phyloP scores from a whole-genome alignment of 2,113 vertebrate genomes.

The Phalacrocorax brasilianus region DNA sequence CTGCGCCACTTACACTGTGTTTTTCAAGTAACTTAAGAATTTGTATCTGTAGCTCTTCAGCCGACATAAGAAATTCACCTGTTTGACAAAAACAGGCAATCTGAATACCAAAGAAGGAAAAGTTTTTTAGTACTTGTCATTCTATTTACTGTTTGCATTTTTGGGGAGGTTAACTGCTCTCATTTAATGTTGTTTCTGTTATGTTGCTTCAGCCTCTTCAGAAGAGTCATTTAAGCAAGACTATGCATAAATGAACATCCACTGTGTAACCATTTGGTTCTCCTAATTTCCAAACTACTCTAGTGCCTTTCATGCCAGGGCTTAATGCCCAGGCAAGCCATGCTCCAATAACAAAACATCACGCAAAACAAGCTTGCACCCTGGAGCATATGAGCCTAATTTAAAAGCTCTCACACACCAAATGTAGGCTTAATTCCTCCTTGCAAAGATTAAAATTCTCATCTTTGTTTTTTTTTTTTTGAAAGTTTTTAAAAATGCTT shows the following conservation, averaged over 20 bases:
- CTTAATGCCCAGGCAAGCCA: slow-evolving; percentile 48
- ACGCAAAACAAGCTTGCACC: neutral
- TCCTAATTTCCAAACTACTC: slow-evolving; percentile 6
- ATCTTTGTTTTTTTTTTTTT: neutral
- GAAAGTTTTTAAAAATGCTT: neutral
- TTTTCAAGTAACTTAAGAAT: neutral
- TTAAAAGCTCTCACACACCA: slow-evolving; percentile 13
- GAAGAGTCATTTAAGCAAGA: neutral
- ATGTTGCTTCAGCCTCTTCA: neutral
- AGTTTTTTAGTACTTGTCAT: neutral
- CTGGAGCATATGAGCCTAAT: slow-evolving; percentile 15
- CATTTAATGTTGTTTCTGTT: neutral
- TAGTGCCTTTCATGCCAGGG: neutral
- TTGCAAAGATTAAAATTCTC: neutral
- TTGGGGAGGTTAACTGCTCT: neutral
- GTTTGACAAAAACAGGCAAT: neutral
- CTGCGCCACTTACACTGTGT: neutral
- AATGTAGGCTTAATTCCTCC: slow-evolving; percentile 21
- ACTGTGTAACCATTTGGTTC: slow-evolving; percentile 22
- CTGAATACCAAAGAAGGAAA: neutral
- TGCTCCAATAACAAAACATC: neutral
- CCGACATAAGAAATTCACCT: neutral
- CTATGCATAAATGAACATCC: slow-evolving; percentile 17
- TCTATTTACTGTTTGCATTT: neutral
- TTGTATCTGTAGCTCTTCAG: neutral